Evolutionary conservation across 1,140 invertebrate species (phyloP), one percentile per base, ranked within the genome.

Genomic region (Lerema accius): DNA sequence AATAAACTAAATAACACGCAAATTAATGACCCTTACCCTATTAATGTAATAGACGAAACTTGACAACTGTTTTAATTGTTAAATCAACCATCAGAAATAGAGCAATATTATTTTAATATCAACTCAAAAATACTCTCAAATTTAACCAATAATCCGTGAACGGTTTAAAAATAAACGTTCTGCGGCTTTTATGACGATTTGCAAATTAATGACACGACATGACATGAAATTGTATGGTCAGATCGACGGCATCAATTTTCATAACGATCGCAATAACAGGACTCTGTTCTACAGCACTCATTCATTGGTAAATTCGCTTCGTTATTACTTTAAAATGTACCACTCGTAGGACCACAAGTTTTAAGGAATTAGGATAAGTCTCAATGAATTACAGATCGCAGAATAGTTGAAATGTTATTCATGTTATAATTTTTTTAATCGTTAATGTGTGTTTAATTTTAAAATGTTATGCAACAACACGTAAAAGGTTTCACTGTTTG

Each of bases 261-360:
- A 73, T 73, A 73, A 73, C 64, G 70, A 73, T 64, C 15, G 35
- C 35, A 69, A 69, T 69, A 73, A 69, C 60, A 63, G 50, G 60
- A 49, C 50, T 23, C 10, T 16, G 14, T 26, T 45, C 11, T 13
- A 56, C 39, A 55, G 39, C 26, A 42, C 46, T 67, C 7, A 51
- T 61, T 53, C 32, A 63, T 58, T 62, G 58, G 43, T 40, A 28
- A 43, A 45, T 56, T 32, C 19, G 23, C 13, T 58, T 58, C 15
- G 28, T 32, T 45, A 32, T 43, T 15, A 43, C 16, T 56, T 58
- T 32, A 15, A 50, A 50, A 48, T 32, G 28, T 32, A 32, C 28
- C 4, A 32, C 4, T 9, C 4, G 1, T 7, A 32, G 28, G 28
- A 32, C 9, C 28, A 32, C 28, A 1, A 7, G 4, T 32, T 4